Evolutionary conservation across 2,797 vertebrate genomes (phyloP).

Genomic region (Rhyacichthys aspro): DNA sequence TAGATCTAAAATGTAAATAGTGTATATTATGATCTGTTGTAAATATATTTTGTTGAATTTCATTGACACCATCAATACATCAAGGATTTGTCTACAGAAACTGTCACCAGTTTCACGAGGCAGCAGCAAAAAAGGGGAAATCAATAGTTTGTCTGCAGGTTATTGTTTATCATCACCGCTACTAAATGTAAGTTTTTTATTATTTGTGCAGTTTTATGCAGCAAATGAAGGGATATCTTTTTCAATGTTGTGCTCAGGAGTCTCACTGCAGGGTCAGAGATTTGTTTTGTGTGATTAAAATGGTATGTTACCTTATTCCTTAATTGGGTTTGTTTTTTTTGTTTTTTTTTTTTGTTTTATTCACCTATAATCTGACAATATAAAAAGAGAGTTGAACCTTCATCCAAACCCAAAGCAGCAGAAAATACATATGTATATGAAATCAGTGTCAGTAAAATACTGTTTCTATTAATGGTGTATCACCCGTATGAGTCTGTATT

Average conservation of each 20-base stretch:
- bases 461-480: too few species aligned
- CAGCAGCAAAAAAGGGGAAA: neutral
- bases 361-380: neutral
- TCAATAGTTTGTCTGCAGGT: too few species aligned
- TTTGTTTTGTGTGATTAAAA: slow-evolving; percentile 4
- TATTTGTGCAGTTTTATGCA: slow-evolving; percentile 7
- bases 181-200: neutral
- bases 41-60: slow-evolving; percentile 21
- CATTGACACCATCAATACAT: neutral
- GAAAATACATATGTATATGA: too few species aligned
- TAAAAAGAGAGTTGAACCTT: too few species aligned
- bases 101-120: neutral
- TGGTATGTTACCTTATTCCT: neutral
- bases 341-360: neutral
- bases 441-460: too few species aligned
- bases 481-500: too few species aligned
- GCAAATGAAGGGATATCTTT: slow-evolving; percentile 28
- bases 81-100: neutral
- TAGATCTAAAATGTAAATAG: slow-evolving; percentile 10
- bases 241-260: slow-evolving; percentile 7
- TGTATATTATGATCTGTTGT: slow-evolving; percentile 31
- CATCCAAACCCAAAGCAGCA: too few species aligned
- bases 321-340: slow-evolving; percentile 5
- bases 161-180: neutral
- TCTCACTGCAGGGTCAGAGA: neutral